phyloP scores from a whole-genome alignment of 2,888 invertebrate genomes.

The Scaptomyza cyrtandrae region DNA sequence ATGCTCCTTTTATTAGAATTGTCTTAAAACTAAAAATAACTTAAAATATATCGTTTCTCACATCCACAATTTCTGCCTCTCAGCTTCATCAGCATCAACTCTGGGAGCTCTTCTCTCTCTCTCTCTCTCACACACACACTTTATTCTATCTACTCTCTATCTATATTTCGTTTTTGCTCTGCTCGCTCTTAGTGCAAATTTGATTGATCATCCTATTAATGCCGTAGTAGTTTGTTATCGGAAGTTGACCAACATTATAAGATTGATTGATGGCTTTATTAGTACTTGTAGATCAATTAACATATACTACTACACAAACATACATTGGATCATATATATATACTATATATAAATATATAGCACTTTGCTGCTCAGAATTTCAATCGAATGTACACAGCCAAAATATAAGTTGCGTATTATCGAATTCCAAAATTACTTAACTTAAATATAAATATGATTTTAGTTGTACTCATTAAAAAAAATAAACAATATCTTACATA shows the following conservation, averaged over 20 bases:
- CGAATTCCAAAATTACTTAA: neutral
- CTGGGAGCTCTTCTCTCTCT: conserved; percentile 24
- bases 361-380: conserved; percentile 5
- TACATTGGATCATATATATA: neutral
- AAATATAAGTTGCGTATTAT: conserved; percentile 2
- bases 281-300: conserved; percentile 17
- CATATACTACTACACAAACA: neutral
- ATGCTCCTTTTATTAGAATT: conserved; percentile 24
- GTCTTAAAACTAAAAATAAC: conserved; percentile 1
- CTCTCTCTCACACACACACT: conserved; percentile 3
- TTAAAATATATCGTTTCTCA: conserved; percentile 1
- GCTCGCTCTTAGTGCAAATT: conserved; percentile 21
- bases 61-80: conserved; percentile 36
- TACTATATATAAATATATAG: neutral
- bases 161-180: conserved; percentile 25
- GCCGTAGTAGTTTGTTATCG: conserved; percentile 15
- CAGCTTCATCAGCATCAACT: conserved; percentile 25
- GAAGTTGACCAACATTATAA: conserved; percentile 4
- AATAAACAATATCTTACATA: neutral
- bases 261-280: conserved; percentile 19
- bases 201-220: conserved; percentile 8
- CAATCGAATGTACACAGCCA: conserved; percentile 8
- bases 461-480: neutral
- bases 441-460: conserved; percentile 6
- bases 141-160: conserved; percentile 17